Conservation (phyloP, 23 tunicate genomes). For the Phallusia fumigata region DNA sequence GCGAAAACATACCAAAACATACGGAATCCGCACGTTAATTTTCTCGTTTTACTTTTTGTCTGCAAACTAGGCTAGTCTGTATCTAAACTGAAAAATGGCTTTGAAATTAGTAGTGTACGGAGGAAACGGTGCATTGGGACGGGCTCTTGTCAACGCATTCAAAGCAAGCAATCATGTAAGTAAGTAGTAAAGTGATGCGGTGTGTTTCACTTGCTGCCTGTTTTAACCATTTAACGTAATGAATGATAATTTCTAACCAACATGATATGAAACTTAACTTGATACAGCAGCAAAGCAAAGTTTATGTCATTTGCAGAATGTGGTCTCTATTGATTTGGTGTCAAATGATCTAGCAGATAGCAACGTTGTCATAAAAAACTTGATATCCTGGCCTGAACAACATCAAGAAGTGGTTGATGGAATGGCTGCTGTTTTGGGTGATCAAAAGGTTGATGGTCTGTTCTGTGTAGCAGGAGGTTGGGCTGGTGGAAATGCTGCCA, state of each 20-base stretch:
- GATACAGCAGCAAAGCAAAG: not conserved
- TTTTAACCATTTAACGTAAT: no score
- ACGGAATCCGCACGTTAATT: no score
- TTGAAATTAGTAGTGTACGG: conserved; percentile 75
- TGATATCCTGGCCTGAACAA: conserved; percentile 76
- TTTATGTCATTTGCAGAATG: conserved; percentile 30
- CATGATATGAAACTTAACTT: not conserved
- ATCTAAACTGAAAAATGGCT: conserved; percentile 32
- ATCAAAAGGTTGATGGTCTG: conserved; percentile 74
- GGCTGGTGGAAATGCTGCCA: conserved; percentile 96
- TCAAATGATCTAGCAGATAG: conserved; percentile 76
- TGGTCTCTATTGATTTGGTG: conserved; percentile 78
- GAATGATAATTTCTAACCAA: no score
- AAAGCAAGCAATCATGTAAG: conserved; percentile 62
- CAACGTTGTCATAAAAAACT: conserved; percentile 75
- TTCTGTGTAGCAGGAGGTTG: conserved; percentile 98
- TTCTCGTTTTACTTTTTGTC: no score
- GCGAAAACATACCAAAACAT: no score
- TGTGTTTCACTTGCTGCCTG: no score
- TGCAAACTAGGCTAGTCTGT: no score
- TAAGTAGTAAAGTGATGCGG: no score
- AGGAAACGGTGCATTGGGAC: conserved; percentile 90
- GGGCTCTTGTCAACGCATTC: conserved; percentile 48
- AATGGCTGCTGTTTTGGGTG: conserved; percentile 40
- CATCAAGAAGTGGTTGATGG: conserved; percentile 70